A percentile compares a stretch with the other conserved stretches of the same genome.
Conservation (phyloP, 2,797 vertebrate species). For the Gastrophryne carolinensis region DNA sequence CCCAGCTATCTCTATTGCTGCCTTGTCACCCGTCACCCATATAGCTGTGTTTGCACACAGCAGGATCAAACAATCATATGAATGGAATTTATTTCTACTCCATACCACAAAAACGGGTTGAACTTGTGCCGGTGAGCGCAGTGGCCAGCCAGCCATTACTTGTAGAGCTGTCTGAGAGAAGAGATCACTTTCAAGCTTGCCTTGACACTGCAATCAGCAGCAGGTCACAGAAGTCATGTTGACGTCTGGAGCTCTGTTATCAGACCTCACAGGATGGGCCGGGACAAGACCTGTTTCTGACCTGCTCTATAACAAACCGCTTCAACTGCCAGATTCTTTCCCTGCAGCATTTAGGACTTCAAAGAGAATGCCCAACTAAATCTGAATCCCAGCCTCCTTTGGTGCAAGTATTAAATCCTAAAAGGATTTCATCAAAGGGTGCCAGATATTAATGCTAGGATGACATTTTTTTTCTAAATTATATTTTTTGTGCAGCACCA, state of each 20-base stretch:
- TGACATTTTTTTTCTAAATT: too few relatives aligned
- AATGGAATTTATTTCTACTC: not conserved
- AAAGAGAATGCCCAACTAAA: too few relatives aligned
- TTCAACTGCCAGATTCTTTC: too few relatives aligned
- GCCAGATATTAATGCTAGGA: too few relatives aligned
- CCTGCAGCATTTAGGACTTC: too few relatives aligned
- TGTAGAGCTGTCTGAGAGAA: not conserved
- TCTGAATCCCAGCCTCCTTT: too few relatives aligned
- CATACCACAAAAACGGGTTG: not conserved
- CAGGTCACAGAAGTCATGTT: not conserved
- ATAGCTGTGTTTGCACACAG: not conserved
- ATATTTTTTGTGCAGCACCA: too few relatives aligned
- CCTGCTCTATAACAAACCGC: not conserved
- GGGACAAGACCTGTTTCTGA: not conserved
- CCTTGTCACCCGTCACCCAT: not conserved
- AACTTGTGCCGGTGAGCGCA: not conserved
- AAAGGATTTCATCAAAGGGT: too few relatives aligned
- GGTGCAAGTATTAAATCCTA: too few relatives aligned
- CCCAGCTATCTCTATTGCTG: not conserved
- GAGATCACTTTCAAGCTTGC: not conserved
- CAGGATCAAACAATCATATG: not conserved
- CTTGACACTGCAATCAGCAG: slow-evolving; percentile 1
- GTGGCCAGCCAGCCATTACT: not conserved
- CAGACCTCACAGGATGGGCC: slow-evolving; percentile 17
- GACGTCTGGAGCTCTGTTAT: not conserved